A percentile compares a stretch with the other conserved stretches of the same genome.
These are phyloP conservation scores for Aethes cnicana DNA, from an alignment of 2,888 invertebrate species.

Conservation along the genomic window DNA sequence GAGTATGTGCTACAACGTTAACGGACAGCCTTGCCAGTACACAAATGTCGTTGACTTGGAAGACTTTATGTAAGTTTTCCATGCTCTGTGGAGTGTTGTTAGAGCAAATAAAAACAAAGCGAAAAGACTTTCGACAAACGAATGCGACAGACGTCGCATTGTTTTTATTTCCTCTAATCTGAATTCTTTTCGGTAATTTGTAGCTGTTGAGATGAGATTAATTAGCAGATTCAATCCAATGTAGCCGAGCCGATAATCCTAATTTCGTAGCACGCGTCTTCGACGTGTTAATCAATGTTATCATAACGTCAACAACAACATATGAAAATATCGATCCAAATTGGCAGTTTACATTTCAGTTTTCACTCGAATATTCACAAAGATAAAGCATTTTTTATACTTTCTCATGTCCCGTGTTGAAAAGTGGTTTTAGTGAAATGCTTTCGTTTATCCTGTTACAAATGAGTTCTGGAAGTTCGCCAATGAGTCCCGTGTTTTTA, in stretches of 20 bases:
- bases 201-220: too few species aligned
- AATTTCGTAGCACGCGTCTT: conserved; percentile 11
- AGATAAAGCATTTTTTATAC: too few species aligned
- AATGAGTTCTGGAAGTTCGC: conserved; percentile 52
- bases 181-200: too few species aligned
- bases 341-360: too few species aligned
- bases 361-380: background rate
- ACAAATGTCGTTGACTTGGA: conserved; percentile 86
- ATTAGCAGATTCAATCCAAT: too few species aligned
- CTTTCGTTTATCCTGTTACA: conserved; percentile 33
- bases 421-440: conserved; percentile 6
- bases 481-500: conserved; percentile 44
- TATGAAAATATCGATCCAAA: background rate
- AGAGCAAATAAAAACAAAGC: too few species aligned
- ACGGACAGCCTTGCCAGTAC: conserved; percentile 85
- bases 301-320: conserved; percentile 15
- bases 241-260: background rate
- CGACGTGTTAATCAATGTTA: conserved; percentile 15
- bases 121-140: background rate
- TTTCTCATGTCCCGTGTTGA: too few species aligned
- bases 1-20: conserved; percentile 85
- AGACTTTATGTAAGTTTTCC: conserved; percentile 87
- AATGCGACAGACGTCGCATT: too few species aligned
- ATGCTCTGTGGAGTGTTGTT: background rate
- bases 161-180: too few species aligned